Evolutionary conservation across 2,888 invertebrate genomes (phyloP), one percentile per base, ranked within the genome.

Genomic region (Amiota communis): DNA sequence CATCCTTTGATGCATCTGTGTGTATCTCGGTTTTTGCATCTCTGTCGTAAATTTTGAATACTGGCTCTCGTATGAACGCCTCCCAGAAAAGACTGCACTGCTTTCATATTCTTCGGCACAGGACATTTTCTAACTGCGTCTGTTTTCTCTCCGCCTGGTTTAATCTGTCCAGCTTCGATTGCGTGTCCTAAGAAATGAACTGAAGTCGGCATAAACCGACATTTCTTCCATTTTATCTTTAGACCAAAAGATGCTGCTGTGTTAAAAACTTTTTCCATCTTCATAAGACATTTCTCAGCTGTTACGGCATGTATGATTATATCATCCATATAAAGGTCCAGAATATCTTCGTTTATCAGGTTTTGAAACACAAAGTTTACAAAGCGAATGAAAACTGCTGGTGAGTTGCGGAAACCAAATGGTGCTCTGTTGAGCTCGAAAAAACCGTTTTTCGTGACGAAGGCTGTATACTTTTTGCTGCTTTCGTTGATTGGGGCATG

Each of bases 311-410:
- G 59, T 15, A 79, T 74, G 10, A 79, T 72, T 1, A 78, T 48
- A 56, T 79, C 77, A 51, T 77, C 80, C 48, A 77, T 13, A 56
- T 77, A 80, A 1, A 71, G 12, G 0, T 72, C 8, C 13, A 77
- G 23, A 2, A 75, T 47, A 15, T 70, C 67, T 64, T 77, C 36
- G 15, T 47, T 64, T 4, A 76, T 75, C 23, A 76, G 70, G 15
- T 68, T 13, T 48, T 75, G 76, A 17, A 87, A 65, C 2, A 67
- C 67, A n/a, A 12, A 12, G 13, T 67, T 67, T 9, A 67, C n/a
- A 13, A 51, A 67, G 2, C 65, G 48, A 12, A 53, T 56, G 17
- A 75, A 75, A 1, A 61, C 70, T 13, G 71, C 72, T 23, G 73
- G 47, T 1, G 72, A 69, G 9, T 63, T 61, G 17, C 71, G 61